These are phyloP conservation scores for Magallana ariakensis DNA, from an alignment of 1,140 invertebrate genomes.

Conservation along the genomic window DNA sequence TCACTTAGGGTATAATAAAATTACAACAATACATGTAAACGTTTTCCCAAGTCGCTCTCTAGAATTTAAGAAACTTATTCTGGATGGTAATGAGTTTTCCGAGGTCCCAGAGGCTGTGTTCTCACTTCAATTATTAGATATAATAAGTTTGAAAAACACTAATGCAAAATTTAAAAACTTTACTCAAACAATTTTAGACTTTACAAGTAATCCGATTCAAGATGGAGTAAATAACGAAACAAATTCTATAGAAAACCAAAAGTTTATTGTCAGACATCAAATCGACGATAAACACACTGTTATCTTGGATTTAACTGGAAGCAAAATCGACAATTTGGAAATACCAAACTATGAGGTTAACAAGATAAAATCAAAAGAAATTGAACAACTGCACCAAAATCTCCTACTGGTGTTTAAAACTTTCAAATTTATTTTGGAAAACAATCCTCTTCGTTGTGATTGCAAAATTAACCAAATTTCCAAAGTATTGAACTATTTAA, in stretches of 20 bases:
- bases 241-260: slow-evolving; percentile 52
- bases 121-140: slow-evolving; percentile 55
- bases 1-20: slow-evolving; percentile 58
- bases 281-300: slow-evolving; percentile 20
- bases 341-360: slow-evolving; percentile 8
- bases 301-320: slow-evolving; percentile 58
- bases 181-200: slow-evolving; percentile 41
- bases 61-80: slow-evolving; percentile 52
- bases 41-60: slow-evolving; percentile 55
- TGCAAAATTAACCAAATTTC: slow-evolving; percentile 64
- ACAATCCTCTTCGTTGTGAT: slow-evolving; percentile 62
- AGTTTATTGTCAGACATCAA: slow-evolving; percentile 42
- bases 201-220: not conserved
- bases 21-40: slow-evolving; percentile 44
- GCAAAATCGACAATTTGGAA: slow-evolving; percentile 51
- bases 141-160: slow-evolving; percentile 54
- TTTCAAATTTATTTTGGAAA: slow-evolving; percentile 61
- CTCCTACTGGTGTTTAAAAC: slow-evolving; percentile 53
- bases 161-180: slow-evolving; percentile 61
- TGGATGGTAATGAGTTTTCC: slow-evolving; percentile 61
- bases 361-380: not conserved
- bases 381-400: slow-evolving; percentile 40
- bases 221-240: not conserved
- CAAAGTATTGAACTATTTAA: slow-evolving; percentile 44
- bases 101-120: slow-evolving; percentile 62